Base-by-base conservation (phyloP, 1,140 invertebrate genomes). In the Leptinotarsa lineolata region DNA sequence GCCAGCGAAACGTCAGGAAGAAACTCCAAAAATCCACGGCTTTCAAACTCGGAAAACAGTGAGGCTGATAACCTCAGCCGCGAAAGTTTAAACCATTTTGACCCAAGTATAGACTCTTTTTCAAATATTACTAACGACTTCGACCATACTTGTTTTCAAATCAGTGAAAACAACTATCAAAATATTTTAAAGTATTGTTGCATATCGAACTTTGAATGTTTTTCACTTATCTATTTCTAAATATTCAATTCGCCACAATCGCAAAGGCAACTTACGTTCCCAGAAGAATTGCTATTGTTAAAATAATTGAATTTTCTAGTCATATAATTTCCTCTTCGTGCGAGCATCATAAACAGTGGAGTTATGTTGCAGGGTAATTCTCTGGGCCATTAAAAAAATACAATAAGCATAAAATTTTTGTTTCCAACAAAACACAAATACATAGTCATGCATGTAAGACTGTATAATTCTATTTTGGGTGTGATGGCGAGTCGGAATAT, bases 381-480 rank as follows among this genome's bases (percentile, higher is more conserved):
- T 54, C 48, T 54, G 6, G 48, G 15, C 48, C 48, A 54, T 54
- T 39, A 39, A 54, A 54, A 54, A 54, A 15, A 54, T n/a, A 54
- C 48, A 54, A 54, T 54, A 54, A 54, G 48, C 48, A 54, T 54
- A 54, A 54, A 54, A 54, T 54, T 54, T 54, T 54, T 8, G 48
- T 54, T 54, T 16, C 48, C 48, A 54, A 54, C 48, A 54, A 54
- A 54, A 54, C 48, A 54, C 48, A 54, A 54, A 54, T 54, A 54
- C 48, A 18, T 54, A 16, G 48, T 18, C 48, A 54, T 54, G 48
- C 48, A 54, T 54, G 48, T 54, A 18, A 54, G 48, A 54, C 48
- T 54, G n/a, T 54, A 54, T 54, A 54, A 54, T 54, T 54, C 48
- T 54, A 54, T 54, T 54, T 54, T 54, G 48, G 48, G 48, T 54